Conservation (phyloP, 2,888 invertebrate genomes). For the Harpalus rufipes region DNA sequence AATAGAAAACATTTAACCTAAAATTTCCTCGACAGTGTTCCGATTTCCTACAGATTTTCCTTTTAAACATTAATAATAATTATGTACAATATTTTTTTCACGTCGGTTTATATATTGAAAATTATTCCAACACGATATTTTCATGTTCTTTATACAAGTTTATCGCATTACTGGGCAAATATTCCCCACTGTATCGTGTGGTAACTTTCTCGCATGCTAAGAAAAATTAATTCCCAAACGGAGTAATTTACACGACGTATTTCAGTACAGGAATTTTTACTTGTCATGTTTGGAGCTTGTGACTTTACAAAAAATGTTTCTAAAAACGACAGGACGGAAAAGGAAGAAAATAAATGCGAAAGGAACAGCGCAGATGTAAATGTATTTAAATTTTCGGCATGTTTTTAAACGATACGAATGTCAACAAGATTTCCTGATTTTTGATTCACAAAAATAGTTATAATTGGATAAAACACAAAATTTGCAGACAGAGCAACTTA, state of each 20-base stretch:
- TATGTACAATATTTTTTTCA: constrained; percentile 37
- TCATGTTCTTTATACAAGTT: constrained; percentile 30
- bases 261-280: constrained; percentile 56
- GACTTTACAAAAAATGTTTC: constrained; percentile 47
- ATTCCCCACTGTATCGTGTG: constrained; percentile 15
- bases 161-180: constrained; percentile 10
- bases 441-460: neutral
- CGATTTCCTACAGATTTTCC: constrained; percentile 19
- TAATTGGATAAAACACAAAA: neutral
- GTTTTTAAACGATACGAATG: neutral
- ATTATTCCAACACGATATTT: constrained; percentile 40
- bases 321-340: constrained; percentile 16
- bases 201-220: constrained; percentile 58
- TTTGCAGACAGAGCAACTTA: too few relatives aligned
- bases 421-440: constrained; percentile 3
- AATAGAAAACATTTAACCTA: constrained; percentile 20
- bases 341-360: constrained; percentile 9
- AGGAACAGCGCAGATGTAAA: constrained; percentile 13
- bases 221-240: constrained; percentile 60
- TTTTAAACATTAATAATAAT: constrained; percentile 38
- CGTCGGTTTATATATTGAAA: constrained; percentile 32
- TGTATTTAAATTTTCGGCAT: constrained; percentile 20
- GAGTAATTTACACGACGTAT: constrained; percentile 62
- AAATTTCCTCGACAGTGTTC: constrained; percentile 16
- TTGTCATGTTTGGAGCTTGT: constrained; percentile 43